Evolutionary conservation across 2,888 invertebrate species (phyloP).

Genomic region (Hesperia comma): DNA sequence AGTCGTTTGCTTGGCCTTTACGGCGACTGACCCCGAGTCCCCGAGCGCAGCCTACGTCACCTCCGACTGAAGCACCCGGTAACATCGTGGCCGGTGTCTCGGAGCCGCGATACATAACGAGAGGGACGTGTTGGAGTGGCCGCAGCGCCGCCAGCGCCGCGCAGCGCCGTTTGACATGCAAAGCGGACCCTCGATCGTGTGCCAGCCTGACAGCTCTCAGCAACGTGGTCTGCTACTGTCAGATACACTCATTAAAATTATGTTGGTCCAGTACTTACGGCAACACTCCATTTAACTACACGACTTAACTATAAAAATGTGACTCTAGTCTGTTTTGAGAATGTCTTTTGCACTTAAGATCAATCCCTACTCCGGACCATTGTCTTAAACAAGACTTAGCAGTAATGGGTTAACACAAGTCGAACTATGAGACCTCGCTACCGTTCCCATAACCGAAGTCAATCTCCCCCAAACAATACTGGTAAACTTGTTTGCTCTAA

Average conservation of each 20-base stretch:
- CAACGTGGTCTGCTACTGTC: not conserved
- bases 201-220: not conserved
- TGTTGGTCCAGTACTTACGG: too few species aligned
- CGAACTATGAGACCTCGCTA: not conserved
- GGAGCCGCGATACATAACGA: not conserved
- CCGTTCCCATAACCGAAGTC: conserved; percentile 20
- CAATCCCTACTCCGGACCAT: too few species aligned
- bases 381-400: too few species aligned
- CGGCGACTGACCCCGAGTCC: too few species aligned
- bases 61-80: not conserved
- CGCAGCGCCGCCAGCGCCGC: not conserved
- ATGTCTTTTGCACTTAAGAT: too few species aligned
- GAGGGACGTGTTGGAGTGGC: conserved; percentile 23
- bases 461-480: conserved; percentile 11
- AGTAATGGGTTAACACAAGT: too few species aligned
- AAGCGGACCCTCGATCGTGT: conserved; percentile 7
- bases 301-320: too few species aligned
- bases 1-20: too few species aligned
- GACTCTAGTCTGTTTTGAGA: too few species aligned
- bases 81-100: too few species aligned
- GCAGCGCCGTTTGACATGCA: conserved; percentile 25
- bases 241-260: not conserved
- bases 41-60: not conserved
- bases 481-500: conserved; percentile 24
- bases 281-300: too few species aligned